Percentiles rank a stretch among this genome's conserved stretches.
Conservation (phyloP, 1,140 invertebrate genomes). For the Philaenus spumarius region DNA sequence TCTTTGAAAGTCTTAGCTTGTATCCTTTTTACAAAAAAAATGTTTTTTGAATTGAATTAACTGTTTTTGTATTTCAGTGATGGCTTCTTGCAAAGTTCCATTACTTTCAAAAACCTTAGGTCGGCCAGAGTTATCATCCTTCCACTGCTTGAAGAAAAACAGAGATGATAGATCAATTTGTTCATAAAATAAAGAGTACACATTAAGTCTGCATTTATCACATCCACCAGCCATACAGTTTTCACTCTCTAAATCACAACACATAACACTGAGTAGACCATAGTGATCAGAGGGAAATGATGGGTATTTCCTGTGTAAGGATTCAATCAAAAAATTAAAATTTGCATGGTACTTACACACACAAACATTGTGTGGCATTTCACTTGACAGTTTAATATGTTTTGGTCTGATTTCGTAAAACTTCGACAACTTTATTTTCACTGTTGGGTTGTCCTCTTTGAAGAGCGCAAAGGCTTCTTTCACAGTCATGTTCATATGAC, state of each 20-base stretch:
- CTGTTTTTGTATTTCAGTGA: background rate
- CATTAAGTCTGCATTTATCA: too few relatives aligned
- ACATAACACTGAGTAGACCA: background rate
- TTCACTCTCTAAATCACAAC: background rate
- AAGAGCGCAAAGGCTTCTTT: background rate
- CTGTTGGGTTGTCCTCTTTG: background rate
- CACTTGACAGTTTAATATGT: background rate
- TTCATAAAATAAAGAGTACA: too few relatives aligned
- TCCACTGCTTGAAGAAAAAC: too few relatives aligned
- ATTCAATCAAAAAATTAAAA: background rate
- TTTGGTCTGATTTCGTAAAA: constrained; percentile 1
- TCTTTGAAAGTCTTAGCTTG: background rate
- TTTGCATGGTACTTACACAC: constrained; percentile 6
- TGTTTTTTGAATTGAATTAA: background rate
- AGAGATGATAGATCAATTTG: too few relatives aligned
- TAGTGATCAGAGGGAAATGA: constrained; percentile 1
- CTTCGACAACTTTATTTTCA: background rate
- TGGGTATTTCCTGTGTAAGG: background rate
- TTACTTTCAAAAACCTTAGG: background rate
- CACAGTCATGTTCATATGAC: constrained; percentile 1
- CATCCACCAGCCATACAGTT: too few relatives aligned
- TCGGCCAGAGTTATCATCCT: too few relatives aligned
- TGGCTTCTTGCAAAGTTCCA: background rate
- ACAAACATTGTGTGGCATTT: constrained; percentile 1
- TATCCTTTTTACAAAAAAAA: constrained; percentile 3